Conservation (phyloP, 2,113 vertebrate genomes). For the Fregetta grallaria region DNA sequence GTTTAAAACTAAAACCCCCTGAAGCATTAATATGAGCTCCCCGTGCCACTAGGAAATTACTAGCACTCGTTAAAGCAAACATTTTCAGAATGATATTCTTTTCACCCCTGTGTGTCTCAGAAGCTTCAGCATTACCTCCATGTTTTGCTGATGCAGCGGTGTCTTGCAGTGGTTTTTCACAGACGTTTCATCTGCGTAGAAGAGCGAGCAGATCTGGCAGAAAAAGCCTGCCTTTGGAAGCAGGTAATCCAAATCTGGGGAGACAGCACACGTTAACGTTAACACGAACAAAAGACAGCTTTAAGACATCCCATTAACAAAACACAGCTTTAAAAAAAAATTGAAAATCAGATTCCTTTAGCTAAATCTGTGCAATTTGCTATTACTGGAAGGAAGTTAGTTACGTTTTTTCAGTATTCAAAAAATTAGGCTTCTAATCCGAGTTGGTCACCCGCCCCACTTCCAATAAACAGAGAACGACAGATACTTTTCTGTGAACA, state of each 20-base stretch:
- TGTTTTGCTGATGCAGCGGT: constrained; percentile 72
- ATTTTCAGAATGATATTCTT: accelerated
- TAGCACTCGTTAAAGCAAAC: accelerated
- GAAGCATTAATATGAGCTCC: accelerated
- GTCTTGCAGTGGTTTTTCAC: constrained; percentile 80
- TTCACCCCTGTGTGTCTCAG: accelerated
- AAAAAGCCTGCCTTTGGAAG: constrained; percentile 80
- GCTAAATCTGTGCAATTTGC: too few relatives aligned
- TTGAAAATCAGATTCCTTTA: accelerated
- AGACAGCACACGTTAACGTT: neutral
- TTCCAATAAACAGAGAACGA: too few relatives aligned
- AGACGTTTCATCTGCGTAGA: constrained; percentile 75
- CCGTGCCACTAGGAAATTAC: neutral
- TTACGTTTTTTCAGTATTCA: accelerated
- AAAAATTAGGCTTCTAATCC: neutral
- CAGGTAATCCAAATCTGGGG: constrained; percentile 78
- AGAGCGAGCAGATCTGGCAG: constrained; percentile 83
- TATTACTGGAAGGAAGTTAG: accelerated
- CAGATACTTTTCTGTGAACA: accelerated
- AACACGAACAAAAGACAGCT: neutral
- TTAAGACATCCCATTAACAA: too few relatives aligned
- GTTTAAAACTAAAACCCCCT: neutral
- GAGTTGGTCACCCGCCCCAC: accelerated
- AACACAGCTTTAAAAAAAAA: too few relatives aligned
- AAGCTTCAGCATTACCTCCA: constrained; percentile 62